Conservation (phyloP, 1,140 invertebrate species). For the Bombus terrestris region DNA sequence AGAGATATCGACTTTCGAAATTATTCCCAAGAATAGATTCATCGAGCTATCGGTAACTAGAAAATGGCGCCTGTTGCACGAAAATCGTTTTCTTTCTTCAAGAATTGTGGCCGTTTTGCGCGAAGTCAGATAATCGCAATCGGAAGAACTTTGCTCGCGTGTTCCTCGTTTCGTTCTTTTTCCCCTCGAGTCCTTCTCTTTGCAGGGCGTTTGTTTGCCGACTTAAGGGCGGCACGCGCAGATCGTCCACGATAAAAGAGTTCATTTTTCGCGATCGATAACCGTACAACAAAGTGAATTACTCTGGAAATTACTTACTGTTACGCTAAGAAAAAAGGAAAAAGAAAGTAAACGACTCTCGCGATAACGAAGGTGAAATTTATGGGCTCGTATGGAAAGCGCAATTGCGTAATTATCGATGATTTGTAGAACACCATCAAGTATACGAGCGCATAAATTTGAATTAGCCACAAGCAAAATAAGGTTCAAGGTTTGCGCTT, state of each 20-base stretch:
- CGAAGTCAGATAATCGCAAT: not conserved
- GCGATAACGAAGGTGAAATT: constrained; percentile 11
- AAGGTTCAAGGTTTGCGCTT: not conserved
- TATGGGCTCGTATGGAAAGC: not conserved
- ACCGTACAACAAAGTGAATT: constrained; percentile 11
- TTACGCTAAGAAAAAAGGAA: not conserved
- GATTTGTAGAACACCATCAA: not conserved
- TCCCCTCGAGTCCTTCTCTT: not conserved
- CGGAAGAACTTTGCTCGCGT: constrained; percentile 21
- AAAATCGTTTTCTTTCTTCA: not conserved
- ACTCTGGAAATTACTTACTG: constrained; percentile 32
- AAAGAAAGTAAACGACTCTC: too few species aligned
- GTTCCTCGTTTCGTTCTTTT: not conserved
- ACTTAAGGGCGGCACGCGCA: constrained; percentile 15
- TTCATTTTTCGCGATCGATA: constrained; percentile 39
- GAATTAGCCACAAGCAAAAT: not conserved
- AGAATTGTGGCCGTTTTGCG: not conserved
- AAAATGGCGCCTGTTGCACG: not conserved
- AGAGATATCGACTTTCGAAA: not conserved
- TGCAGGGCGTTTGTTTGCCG: constrained; percentile 26
- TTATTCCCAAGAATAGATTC: not conserved
- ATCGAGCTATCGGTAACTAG: not conserved
- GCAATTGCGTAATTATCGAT: constrained; percentile 24
- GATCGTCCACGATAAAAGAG: constrained; percentile 28
- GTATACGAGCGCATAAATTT: not conserved